phyloP scores from a whole-genome alignment of 2,797 vertebrate species.

The Amblyraja radiata region DNA sequence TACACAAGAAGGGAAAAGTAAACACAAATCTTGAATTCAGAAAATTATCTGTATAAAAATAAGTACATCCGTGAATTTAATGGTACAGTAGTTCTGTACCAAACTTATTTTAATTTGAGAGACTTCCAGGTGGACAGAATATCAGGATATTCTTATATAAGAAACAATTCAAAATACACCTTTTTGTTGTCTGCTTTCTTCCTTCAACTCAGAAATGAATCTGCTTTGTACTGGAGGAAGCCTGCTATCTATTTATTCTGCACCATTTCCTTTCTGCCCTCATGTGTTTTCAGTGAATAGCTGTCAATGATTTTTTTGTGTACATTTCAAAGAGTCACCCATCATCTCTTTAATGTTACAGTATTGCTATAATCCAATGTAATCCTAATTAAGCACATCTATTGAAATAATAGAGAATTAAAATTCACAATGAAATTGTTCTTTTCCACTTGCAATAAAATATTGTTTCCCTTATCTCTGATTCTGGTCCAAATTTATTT shows the following conservation, averaged over 20 bases:
- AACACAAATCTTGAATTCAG: background rate
- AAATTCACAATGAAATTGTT: background rate
- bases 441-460: background rate
- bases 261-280: slow-evolving; percentile 31
- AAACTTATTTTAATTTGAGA: background rate
- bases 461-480: background rate
- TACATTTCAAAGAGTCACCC: background rate
- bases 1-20: background rate
- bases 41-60: background rate
- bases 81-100: background rate
- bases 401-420: background rate
- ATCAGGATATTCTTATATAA: background rate
- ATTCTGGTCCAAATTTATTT: background rate
- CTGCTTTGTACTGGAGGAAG: slow-evolving; percentile 9
- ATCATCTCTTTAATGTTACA: background rate
- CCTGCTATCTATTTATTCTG: background rate
- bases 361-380: background rate
- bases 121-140: background rate
- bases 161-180: background rate
- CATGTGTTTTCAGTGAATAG: slow-evolving; percentile 31
- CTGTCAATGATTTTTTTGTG: background rate
- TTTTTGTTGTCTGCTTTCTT: background rate
- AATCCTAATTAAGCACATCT: background rate
- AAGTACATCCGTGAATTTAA: background rate
- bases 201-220: background rate